phyloP scores from a whole-genome alignment of 37 sponge, comb jelly and placozoan genomes.

The Eunapius fragilis region DNA sequence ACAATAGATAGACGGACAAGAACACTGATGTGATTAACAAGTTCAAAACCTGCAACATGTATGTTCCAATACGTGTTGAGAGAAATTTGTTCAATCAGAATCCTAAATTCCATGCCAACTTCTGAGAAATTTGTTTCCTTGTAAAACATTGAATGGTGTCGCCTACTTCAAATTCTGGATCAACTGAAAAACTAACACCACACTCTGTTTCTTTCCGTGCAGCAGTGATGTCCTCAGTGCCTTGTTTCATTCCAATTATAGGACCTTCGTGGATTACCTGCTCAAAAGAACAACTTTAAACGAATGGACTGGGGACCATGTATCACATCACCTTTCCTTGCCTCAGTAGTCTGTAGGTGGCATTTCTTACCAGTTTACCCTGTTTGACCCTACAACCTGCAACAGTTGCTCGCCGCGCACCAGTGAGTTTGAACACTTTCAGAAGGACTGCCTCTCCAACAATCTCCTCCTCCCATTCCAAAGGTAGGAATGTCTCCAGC shows the following conservation, averaged over 20 bases:
- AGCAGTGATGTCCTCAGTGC: slow-evolving; percentile 47
- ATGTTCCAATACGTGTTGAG: no score
- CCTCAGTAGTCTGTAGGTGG: slow-evolving; percentile 50
- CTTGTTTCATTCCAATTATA: slow-evolving; percentile 49
- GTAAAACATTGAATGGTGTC: slow-evolving; percentile 60
- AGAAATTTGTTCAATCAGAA: slow-evolving; percentile 18
- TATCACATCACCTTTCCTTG: slow-evolving; percentile 24
- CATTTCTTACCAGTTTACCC: slow-evolving; percentile 51
- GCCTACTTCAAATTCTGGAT: slow-evolving; percentile 46
- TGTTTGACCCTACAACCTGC: slow-evolving; percentile 76
- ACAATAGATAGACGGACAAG: no score
- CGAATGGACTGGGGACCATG: background rate
- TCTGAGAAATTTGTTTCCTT: slow-evolving; percentile 17
- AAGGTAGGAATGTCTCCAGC: slow-evolving; percentile 44
- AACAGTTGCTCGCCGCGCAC: slow-evolving; percentile 39
- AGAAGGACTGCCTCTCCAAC: slow-evolving; percentile 80
- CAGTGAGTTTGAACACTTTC: slow-evolving; percentile 66
- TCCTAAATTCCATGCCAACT: slow-evolving; percentile 59
- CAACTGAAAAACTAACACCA: slow-evolving; percentile 60
- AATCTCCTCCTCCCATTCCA: slow-evolving; percentile 59
- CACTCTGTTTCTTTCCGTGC: slow-evolving; percentile 81
- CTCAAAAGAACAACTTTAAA: background rate
- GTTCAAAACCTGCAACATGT: no score
- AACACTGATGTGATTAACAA: no score
- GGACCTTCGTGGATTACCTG: slow-evolving; percentile 59